phyloP scores from a whole-genome alignment of 2,888 invertebrate species.

The Thelaira solivaga region DNA sequence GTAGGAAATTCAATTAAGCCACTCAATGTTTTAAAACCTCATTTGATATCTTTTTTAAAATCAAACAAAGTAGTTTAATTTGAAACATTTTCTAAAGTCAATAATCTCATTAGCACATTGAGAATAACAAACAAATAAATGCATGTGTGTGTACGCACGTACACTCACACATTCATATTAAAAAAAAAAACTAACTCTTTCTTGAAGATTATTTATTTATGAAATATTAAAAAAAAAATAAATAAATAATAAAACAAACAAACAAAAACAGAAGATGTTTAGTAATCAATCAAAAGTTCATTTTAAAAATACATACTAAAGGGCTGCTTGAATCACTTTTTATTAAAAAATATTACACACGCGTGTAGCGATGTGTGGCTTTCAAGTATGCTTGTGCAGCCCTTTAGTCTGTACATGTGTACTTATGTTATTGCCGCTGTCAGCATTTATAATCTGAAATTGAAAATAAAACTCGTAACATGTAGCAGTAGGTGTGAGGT shows the following conservation, averaged over 20 bases:
- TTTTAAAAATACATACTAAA: too few relatives aligned
- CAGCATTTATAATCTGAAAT: constrained; percentile 1
- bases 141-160: too few relatives aligned
- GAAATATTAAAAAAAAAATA: constrained; percentile 1
- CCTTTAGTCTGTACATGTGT: too few relatives aligned
- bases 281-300: constrained; percentile 33
- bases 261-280: not conserved
- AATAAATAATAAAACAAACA: not conserved
- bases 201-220: not conserved
- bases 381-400: too few relatives aligned
- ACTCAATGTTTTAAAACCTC: not conserved
- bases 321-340: too few relatives aligned
- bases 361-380: too few relatives aligned
- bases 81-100: constrained; percentile 13
- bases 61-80: constrained; percentile 46
- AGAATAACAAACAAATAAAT: not conserved
- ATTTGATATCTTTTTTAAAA: constrained; percentile 37
- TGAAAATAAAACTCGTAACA: not conserved
- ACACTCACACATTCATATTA: not conserved
- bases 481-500: too few relatives aligned
- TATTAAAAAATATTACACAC: too few relatives aligned
- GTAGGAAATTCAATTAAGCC: too few relatives aligned
- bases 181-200: not conserved
- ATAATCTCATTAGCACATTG: constrained; percentile 25
- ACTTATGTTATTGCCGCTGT: not conserved